Base-by-base conservation (phyloP, 2,888 invertebrate species). In the Phyllotreta cruciferae region DNA sequence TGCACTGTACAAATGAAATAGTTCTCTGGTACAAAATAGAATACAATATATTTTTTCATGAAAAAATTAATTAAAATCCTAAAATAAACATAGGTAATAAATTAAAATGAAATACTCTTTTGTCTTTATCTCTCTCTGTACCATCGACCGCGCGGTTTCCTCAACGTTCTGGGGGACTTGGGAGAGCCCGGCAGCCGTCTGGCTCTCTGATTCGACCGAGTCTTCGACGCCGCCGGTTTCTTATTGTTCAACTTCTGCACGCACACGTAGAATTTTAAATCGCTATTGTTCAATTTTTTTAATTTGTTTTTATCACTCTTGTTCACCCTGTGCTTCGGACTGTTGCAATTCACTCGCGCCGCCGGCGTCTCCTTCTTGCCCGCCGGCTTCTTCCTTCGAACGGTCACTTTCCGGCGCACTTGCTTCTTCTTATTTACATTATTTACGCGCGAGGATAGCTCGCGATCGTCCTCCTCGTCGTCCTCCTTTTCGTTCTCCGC, bases 181-280 rank as follows among this genome's bases (percentile, higher is more conserved):
- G 82, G 80, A 36, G 81, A 79, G 1, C 79, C 72, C 3, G 74
- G 73, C 70, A 75, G 73, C 14, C 74, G 71, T 62, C 76, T 67
- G 60, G 65, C 69, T 47, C 64, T 64, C 24, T 63, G 60, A 10
- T 66, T 64, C 47, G 73, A 73, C 70, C 73, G 24, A 1, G 24
- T 66, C 62, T 73, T 73, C 10, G 64, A 65, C 55, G 65, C 56
- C 14, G 49, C 57, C 47, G 64, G 52, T 41, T 64, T 70, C 49
- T 79, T 79, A 69, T 79, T 81, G 67, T 88, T 87, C 71, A 89
- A 85, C 68, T 89, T 86, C 75, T 87, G 86, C 70, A 89, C 88
- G 8, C 87, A 83, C 70, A 90, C 89, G 64, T 87, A 86, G 0
- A 89, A 89, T 77, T 89, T 88, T 75, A 87, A 75, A 60, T 71